phyloP scores from a whole-genome alignment of 1,140 invertebrate genomes.

The Penaeus indicus region DNA sequence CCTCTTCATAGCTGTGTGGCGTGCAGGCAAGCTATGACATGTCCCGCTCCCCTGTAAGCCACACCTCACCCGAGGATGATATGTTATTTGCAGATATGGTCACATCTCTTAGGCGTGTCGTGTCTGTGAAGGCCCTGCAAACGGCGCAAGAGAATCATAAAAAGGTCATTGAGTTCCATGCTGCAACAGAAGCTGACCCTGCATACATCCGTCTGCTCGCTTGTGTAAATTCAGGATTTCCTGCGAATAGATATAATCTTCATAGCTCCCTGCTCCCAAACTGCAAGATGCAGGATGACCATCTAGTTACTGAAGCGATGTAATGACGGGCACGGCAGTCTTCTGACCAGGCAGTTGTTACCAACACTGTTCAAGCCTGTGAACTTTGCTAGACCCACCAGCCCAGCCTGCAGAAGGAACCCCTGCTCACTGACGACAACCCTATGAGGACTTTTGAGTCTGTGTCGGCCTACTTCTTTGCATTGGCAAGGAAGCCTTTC shows the following conservation, averaged over 20 bases:
- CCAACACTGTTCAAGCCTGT: background rate
- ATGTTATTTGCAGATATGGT: background rate
- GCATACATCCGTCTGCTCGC: background rate
- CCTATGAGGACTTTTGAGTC: background rate
- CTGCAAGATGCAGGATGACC: background rate
- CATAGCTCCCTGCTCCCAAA: constrained; percentile 22
- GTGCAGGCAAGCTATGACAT: background rate
- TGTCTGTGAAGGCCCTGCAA: background rate
- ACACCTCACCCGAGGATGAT: background rate
- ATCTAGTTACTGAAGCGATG: no score
- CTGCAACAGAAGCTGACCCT: background rate
- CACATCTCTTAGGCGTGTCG: background rate
- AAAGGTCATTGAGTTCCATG: background rate
- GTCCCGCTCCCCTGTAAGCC: background rate
- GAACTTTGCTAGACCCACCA: background rate
- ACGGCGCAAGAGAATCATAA: background rate
- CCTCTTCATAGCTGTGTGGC: constrained; percentile 2
- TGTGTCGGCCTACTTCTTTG: background rate
- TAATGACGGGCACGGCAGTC: no score
- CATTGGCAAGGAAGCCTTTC: background rate
- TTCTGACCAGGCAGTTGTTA: background rate
- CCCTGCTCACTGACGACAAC: background rate
- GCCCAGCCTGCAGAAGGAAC: background rate
- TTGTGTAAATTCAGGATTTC: background rate
- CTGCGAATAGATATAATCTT: background rate